Base-by-base conservation (phyloP, 2,797 vertebrate species). In the Rhinatrema bivittatum region DNA sequence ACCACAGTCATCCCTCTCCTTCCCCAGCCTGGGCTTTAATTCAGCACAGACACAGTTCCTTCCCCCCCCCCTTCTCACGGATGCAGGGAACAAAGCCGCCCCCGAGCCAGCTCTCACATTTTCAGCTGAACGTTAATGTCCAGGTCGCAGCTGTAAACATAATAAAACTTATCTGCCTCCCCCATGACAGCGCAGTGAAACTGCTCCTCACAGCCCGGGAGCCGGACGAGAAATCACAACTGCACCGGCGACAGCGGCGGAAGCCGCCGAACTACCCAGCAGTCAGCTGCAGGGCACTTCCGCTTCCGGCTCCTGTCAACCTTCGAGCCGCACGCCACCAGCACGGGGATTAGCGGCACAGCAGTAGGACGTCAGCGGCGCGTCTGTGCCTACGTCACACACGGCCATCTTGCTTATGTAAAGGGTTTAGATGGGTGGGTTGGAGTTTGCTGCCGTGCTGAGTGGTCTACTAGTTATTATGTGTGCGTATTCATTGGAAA, bases 51-150 rank as follows among this genome's bases (percentile, higher is more conserved):
- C 19, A 4, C 2, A 3, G 2, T 6, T 7, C 14, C 7, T 4
- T 5, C 3, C 1, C 31, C 5, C 3, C 1, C 31, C 9, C 8
- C 10, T 2, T 8, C 4, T 9, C 10, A 22, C 10, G 20, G 5
- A 6, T 2, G 3, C 10, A 0, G 7, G 19, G 20, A 23, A 2
- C 28, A 2, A n/a, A 4, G 6, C 25, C 21, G 9, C 5, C 9
- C 3, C 7, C 9, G 4, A 10, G 1, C 16, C 7, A 14, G 25
- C 6, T 32, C 93, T 94, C 50, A 97, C 94, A 98, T 98, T 65
- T 98, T 98, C 21, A 98, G 85, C 62, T 97, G 92, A 46, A 98
- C 93, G 47, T 94, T 98, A 66, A 98, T 91, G 62, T 98, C 94
- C 81, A 98, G 8, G 46, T 98, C 95, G 51, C 94, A 97, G 54